Percentiles rank a stretch among this genome's conserved stretches.
These are phyloP conservation scores for Sminthurides bifidus DNA, from an alignment of 1,140 invertebrate species.

Conservation along the genomic window DNA sequence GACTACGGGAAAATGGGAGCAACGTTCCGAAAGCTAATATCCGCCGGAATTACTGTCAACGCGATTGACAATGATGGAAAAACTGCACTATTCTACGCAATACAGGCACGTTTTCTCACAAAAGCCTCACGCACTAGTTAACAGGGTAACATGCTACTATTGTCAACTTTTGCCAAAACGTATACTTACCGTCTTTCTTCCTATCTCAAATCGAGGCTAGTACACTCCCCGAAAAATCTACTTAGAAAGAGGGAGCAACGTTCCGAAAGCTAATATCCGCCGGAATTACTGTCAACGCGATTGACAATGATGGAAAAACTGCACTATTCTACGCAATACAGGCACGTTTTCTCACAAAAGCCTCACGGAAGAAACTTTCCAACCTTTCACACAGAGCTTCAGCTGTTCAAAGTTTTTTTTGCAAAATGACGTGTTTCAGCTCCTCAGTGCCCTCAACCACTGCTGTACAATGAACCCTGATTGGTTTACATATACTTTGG, in stretches of 20 bases:
- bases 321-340: constrained; percentile 30
- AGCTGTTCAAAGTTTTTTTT: not conserved
- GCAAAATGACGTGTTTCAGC: too few relatives aligned
- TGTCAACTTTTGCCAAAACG: not conserved
- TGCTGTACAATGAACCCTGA: too few relatives aligned
- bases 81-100: constrained; percentile 28
- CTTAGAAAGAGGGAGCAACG: constrained; percentile 26
- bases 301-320: constrained; percentile 31
- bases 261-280: constrained; percentile 27
- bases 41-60: constrained; percentile 27
- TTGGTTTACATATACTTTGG: too few relatives aligned
- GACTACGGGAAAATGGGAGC: constrained; percentile 28
- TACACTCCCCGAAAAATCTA: not conserved
- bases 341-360: constrained; percentile 4
- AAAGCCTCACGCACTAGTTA: too few relatives aligned
- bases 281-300: constrained; percentile 26
- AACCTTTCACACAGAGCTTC: too few relatives aligned
- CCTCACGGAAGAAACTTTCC: too few relatives aligned
- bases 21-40: constrained; percentile 26
- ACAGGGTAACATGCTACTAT: too few relatives aligned
- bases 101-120: constrained; percentile 16
- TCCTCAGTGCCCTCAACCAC: too few relatives aligned
- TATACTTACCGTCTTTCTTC: not conserved
- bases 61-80: constrained; percentile 31
- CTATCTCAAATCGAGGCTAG: not conserved